Conservation (phyloP, 1,140 invertebrate species). For the Cyclina sinensis region DNA sequence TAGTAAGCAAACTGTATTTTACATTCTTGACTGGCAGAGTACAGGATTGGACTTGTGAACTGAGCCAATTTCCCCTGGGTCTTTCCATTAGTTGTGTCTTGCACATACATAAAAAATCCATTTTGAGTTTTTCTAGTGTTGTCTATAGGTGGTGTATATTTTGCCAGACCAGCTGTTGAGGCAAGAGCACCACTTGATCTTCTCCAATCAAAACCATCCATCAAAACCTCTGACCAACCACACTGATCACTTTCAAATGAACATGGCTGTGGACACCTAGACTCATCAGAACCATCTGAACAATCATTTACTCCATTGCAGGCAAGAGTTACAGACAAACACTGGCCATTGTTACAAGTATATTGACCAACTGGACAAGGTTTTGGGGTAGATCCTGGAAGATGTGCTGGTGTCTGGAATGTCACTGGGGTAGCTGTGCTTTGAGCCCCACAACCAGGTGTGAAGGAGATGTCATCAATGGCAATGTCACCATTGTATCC, state of each 20-base stretch:
- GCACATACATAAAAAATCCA: slow-evolving; percentile 78
- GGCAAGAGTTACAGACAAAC: slow-evolving; percentile 74
- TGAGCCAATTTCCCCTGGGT: slow-evolving; percentile 66
- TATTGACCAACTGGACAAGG: slow-evolving; percentile 76
- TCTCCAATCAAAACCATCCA: slow-evolving; percentile 76
- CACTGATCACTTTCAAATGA: slow-evolving; percentile 77
- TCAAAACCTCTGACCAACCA: slow-evolving; percentile 74
- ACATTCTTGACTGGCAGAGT: slow-evolving; percentile 75
- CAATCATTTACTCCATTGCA: slow-evolving; percentile 92
- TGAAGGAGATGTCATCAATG: slow-evolving; percentile 90
- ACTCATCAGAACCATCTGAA: slow-evolving; percentile 81
- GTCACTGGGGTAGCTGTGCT: slow-evolving; percentile 24
- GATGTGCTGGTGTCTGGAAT: slow-evolving; percentile 35
- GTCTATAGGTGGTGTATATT: slow-evolving; percentile 73
- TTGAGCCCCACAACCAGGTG: slow-evolving; percentile 81
- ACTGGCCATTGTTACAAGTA: slow-evolving; percentile 77
- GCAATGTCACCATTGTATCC: slow-evolving; percentile 92
- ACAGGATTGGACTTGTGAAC: slow-evolving; percentile 71
- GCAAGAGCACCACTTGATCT: slow-evolving; percentile 70
- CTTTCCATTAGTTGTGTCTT: slow-evolving; percentile 70
- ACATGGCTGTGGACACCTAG: slow-evolving; percentile 72
- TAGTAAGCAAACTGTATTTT: slow-evolving; percentile 90
- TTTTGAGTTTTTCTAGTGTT: slow-evolving; percentile 67
- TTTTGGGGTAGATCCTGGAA: slow-evolving; percentile 70
- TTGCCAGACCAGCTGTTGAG: slow-evolving; percentile 52